Evolutionary conservation across 1,140 invertebrate species (phyloP), one percentile per base, ranked within the genome.

Genomic region (Penaeus vannamei): DNA sequence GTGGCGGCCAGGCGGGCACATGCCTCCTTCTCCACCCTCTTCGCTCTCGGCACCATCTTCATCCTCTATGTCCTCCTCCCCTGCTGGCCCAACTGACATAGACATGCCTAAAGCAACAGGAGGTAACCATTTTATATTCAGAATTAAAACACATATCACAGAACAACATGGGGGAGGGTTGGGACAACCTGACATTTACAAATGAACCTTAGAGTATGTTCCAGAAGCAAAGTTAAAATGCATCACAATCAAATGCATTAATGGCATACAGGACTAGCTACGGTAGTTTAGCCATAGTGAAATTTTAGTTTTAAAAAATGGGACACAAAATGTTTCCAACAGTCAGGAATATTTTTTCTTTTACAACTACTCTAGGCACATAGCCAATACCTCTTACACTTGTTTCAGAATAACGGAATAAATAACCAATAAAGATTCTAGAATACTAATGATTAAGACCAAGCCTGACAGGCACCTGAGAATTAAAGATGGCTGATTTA

Each of bases 1-100:
- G 93, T 97, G 97, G 87, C 95, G 93, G 69, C 95, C 95, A 88
- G 95, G 94, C 46, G 94, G 94, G 94, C 95, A 97, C 92, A 95
- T 95, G 87, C 93, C 93, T 23, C 92, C 92, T 80, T 95, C 94
- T 90, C 95, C 94, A 92, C 93, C 92, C 85, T 94, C 93, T 90
- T 95, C 95, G 72, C 90, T 79, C 36, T 88, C 83, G 22, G 64
- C 89, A 32, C 80, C 82, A 72, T 86, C 86, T 91, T 95, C 94
- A 92, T 95, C 95, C 20, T 95, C 94, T 66, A 94, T 93, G 85
- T 94, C 93, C 61, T 94, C 93, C 90, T 94, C 91, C 59, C 83
- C 90, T 76, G 87, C 90, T 26, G 85, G 72, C 85, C 92, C 77
- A 20, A 91, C 76, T 32, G 91, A 81, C 77, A 90, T 84, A 32